Conservation (phyloP, 2,888 invertebrate species). For the Drosophila anomalipes region DNA sequence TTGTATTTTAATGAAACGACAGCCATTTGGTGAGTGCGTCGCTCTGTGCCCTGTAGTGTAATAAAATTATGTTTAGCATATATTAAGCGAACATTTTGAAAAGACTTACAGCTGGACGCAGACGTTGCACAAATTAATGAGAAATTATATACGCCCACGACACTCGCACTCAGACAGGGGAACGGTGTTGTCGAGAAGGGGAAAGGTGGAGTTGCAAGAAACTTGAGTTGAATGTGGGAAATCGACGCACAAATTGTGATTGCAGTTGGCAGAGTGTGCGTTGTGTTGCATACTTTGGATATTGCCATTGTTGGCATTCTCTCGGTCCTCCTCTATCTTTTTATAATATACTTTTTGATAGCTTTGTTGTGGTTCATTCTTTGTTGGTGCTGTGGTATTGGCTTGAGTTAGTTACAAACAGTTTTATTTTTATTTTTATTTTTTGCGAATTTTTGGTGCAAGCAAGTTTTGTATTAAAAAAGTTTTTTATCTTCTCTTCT, state of each 20-base stretch:
- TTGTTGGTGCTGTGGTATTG: constrained; percentile 40
- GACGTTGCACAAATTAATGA: constrained; percentile 78
- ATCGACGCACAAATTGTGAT: constrained; percentile 57
- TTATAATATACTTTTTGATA: constrained; percentile 43
- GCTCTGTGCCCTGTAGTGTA: constrained; percentile 36
- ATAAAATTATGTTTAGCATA: constrained; percentile 66
- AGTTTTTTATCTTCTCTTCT: constrained; percentile 66
- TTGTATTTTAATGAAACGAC: constrained; percentile 59
- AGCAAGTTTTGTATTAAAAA: constrained; percentile 77
- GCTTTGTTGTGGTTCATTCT: constrained; percentile 42
- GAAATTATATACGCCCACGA: constrained; percentile 65
- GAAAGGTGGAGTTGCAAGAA: constrained; percentile 3
- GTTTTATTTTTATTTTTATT: constrained; percentile 15
- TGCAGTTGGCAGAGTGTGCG: constrained; percentile 38
- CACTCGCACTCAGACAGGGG: constrained; percentile 40
- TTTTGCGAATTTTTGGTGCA: constrained; percentile 25
- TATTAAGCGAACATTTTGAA: constrained; percentile 55
- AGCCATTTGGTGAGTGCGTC: constrained; percentile 21
- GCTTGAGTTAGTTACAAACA: constrained; percentile 66
- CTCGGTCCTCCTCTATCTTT: neutral
- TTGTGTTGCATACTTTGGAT: constrained; percentile 40
- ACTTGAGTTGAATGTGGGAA: constrained; percentile 32
- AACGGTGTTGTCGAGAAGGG: neutral
- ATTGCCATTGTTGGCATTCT: constrained; percentile 16
- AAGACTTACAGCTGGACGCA: constrained; percentile 52